These are phyloP conservation scores for Papilio dardanus DNA, from an alignment of 1,140 invertebrate genomes.

Conservation along the genomic window DNA sequence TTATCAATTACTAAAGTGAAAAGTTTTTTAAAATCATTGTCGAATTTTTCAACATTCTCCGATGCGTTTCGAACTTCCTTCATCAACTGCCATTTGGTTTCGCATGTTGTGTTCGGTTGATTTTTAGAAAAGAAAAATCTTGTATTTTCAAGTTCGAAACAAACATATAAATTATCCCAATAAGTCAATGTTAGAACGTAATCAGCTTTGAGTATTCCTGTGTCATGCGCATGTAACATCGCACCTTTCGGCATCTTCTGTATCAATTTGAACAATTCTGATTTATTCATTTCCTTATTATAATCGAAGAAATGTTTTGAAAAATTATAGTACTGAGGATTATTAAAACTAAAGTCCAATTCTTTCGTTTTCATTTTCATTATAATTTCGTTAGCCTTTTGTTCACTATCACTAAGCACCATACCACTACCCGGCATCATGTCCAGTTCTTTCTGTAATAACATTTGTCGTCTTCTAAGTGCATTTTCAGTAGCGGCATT, in stretches of 20 bases:
- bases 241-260: conserved; percentile 88
- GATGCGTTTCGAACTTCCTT: conserved; percentile 81
- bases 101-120: conserved; percentile 48
- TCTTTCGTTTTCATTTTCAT: conserved; percentile 86
- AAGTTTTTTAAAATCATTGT: conserved; percentile 82
- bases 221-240: conserved; percentile 88
- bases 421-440: conserved; percentile 82
- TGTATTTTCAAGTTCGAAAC: conserved; percentile 69
- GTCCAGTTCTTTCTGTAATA: conserved; percentile 62
- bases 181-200: conserved; percentile 88
- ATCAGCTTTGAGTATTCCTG: conserved; percentile 84
- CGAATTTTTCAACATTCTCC: conserved; percentile 81
- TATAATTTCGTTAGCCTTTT: conserved; percentile 84
- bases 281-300: conserved; percentile 85
- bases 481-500: conserved; percentile 46
- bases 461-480: conserved; percentile 55
- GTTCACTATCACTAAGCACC: conserved; percentile 83
- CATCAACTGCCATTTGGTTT: conserved; percentile 82
- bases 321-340: conserved; percentile 85
- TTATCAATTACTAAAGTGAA: conserved; percentile 85
- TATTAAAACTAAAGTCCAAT: conserved; percentile 81
- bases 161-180: conserved; percentile 87
- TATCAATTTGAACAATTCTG: conserved; percentile 87
- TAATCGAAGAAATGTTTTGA: conserved; percentile 87
- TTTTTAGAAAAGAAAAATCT: conserved; percentile 70